Evolutionary conservation across 2,797 vertebrate species (phyloP), one percentile per base, ranked within the genome.

Genomic region (Phrynocephalus forsythii): DNA sequence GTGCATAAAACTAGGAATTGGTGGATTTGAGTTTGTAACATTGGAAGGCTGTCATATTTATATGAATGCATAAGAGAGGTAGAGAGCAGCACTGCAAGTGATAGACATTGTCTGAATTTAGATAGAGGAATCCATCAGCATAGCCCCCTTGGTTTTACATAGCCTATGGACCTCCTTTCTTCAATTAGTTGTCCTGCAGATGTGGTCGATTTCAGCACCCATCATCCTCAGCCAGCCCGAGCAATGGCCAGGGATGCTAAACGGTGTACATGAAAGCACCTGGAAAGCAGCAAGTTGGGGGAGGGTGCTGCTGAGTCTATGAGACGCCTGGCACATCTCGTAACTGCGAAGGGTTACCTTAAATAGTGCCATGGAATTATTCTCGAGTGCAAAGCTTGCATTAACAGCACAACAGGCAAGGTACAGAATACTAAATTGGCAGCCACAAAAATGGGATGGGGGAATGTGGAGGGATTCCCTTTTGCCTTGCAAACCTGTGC

Each of bases 21-120:
- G n/a, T 10, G 18, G 76, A 6, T 50, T 48, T 67, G 11, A n/a
- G 11, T 63, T 16, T 6, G 15, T 50, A 13, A 76, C 20, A 84
- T 30, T 79, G 84, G 90, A 86, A 91, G 56, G 77, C 71, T 90
- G 87, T 86, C 13, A 63, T 80, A 63, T 63, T 63, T 63, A 63
- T 63, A 63, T 63, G 60, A 63, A 63, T 63, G 60, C 60, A 63
- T 63, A 18, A 18, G 60, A 63, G 60, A 20, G 60, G 60, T 63
- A 18, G 20, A 18, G 20, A 63, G 16, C 60, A 63, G 60, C 60
- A 63, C 18, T 63, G 16, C 13, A 63, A 18, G 3, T 15, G 18
- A 18, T 63, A 63, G 60, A 63, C 18, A 18, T 63, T 5, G 3
- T 63, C 60, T 18, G 20, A 15, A 63, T 20, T 63, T 63, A 63